phyloP scores from a whole-genome alignment of 2,797 vertebrate genomes.

The Falco columbarius region DNA sequence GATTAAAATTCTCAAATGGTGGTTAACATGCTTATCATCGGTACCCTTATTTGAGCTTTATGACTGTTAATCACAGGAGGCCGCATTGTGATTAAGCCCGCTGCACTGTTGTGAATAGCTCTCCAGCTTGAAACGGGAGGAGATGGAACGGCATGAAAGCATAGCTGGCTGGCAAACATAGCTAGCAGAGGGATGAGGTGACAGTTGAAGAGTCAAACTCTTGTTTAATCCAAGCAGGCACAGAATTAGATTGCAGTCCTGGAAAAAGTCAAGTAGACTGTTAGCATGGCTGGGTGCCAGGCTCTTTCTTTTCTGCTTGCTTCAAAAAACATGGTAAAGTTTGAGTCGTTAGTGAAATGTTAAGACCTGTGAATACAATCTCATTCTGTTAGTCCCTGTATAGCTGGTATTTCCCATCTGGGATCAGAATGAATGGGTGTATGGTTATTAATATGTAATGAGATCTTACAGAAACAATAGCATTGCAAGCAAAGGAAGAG shows the following conservation, averaged over 20 bases:
- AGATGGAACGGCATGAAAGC: neutral
- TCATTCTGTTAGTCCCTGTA: neutral
- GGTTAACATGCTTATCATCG: neutral
- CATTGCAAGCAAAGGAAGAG: neutral
- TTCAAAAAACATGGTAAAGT: neutral
- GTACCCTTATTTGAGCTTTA: neutral
- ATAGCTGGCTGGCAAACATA: neutral
- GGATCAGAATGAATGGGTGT: neutral
- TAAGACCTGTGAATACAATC: conserved; percentile 1
- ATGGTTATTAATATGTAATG: conserved; percentile 27
- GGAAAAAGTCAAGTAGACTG: neutral
- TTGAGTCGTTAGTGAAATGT: neutral
- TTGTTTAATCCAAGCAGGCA: neutral
- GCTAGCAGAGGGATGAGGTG: neutral
- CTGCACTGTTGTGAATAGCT: neutral
- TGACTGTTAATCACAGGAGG: neutral
- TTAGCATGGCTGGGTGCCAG: neutral
- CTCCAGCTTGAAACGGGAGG: neutral
- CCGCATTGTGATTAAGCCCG: neutral
- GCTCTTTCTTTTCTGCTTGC: neutral
- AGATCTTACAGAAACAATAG: neutral
- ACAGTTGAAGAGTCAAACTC: neutral
- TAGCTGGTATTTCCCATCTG: neutral
- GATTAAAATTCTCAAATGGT: neutral
- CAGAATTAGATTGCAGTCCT: neutral